Base-by-base conservation (phyloP, 2,113 vertebrate species). In the Mormyrus iriodes region DNA sequence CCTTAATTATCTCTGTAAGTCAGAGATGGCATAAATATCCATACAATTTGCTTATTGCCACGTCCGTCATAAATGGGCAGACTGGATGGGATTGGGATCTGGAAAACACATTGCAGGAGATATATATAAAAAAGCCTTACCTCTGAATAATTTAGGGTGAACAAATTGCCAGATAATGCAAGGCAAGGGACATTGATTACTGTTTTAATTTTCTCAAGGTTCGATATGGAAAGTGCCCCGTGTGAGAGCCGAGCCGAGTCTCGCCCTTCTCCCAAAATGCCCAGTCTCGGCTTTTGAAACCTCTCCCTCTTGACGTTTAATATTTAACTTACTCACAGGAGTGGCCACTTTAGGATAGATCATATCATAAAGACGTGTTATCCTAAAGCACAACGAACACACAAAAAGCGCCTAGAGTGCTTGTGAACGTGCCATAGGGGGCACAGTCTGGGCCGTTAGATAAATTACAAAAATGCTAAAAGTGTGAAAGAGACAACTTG, bases 11-110 rank as follows among this genome's bases (percentile, higher is more conserved):
- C 98, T 98, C 96, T 96, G 95, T 95, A 95, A 97, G 97, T 96
- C 96, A 97, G 97, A 99, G 98, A 97, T 97, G 98, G 97, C 97
- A 98, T 99, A 99, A 99, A 99, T 99, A 98, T 98, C 96, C 94
- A 95, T 96, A 97, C 98, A 98, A 98, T 99, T 98, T 97, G 97
- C 96, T 97, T 98, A 98, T 98, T 98, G 98, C 97, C 97, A 96
- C 97, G 97, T 98, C 97, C 97, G 97, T 99, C 98, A 99, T 99
- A 99, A 99, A 97, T 96, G 91, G 92, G 96, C 97, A 97, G 97
- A 94, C 93, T 95, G 93, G 94, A 94, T 95, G 94, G 95, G 95
- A 93, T 92, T 96, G 95, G 95, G 95, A 93, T 95, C 96, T 93
- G 95, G 95, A 96, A 97, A 96, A 94, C 95, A 95, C 92, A 94